Conservation (phyloP, 1,140 invertebrate species). For the Myzus persicae region DNA sequence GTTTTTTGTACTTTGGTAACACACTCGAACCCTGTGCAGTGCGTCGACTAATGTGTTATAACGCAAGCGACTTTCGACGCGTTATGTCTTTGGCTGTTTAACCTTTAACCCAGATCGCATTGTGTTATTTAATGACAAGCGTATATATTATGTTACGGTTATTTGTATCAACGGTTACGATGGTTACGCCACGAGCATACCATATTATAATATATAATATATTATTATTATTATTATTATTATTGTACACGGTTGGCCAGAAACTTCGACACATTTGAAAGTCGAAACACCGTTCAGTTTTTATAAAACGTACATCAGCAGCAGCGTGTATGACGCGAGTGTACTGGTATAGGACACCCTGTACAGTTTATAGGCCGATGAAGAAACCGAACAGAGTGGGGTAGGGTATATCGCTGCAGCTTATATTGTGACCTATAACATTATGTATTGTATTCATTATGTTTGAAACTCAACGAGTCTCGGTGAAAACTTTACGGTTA, state of each 20-base stretch:
- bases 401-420: background rate
- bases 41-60: too few species aligned
- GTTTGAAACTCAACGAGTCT: background rate
- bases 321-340: background rate
- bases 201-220: background rate
- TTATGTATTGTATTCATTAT: background rate
- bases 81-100: slow-evolving; percentile 30
- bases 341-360: background rate
- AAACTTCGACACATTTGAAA: background rate
- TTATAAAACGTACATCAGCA: too few species aligned
- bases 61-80: slow-evolving; percentile 5
- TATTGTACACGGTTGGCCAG: background rate
- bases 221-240: background rate
- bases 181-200: background rate
- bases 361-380: background rate
- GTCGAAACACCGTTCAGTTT: background rate
- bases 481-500: background rate
- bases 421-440: background rate
- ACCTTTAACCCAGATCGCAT: slow-evolving; percentile 30
- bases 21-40: background rate
- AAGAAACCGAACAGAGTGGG: background rate
- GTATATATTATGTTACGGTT: slow-evolving; percentile 10
- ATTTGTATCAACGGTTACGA: background rate
- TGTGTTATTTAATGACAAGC: slow-evolving; percentile 39
- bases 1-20: background rate